These are phyloP conservation scores for Ophraella communa DNA, from an alignment of 2,888 invertebrate species.

Conservation along the genomic window DNA sequence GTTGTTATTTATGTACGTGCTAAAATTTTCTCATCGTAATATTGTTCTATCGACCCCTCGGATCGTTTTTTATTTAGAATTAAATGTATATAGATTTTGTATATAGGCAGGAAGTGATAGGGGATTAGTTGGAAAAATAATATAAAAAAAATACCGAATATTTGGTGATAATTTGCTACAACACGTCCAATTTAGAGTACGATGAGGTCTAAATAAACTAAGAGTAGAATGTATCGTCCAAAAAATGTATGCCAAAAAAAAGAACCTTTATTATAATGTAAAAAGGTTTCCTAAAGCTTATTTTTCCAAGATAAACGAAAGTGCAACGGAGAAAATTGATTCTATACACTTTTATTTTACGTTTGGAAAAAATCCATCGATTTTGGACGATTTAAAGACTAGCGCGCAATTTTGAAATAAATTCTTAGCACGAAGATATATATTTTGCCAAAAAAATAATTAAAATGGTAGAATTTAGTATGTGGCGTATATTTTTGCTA, in stretches of 20 bases:
- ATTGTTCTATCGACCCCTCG: conserved; percentile 7
- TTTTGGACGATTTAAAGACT: not conserved
- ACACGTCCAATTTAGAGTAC: conserved; percentile 23
- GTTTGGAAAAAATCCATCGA: conserved; percentile 1
- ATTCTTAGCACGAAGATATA: conserved; percentile 37
- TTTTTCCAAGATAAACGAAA: too few relatives aligned
- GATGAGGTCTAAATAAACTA: not conserved
- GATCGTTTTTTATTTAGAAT: conserved; percentile 19
- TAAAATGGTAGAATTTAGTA: conserved; percentile 39
- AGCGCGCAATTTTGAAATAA: conserved; percentile 18
- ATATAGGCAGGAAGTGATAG: conserved; percentile 30
- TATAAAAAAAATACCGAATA: conserved; percentile 8
- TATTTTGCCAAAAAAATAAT: conserved; percentile 47
- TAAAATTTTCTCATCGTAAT: not conserved
- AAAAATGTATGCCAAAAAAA: not conserved
- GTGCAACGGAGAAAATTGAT: too few relatives aligned
- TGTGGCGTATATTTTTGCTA: conserved; percentile 50
- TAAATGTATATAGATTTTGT: conserved; percentile 39
- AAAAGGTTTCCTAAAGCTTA: too few relatives aligned
- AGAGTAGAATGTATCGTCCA: not conserved
- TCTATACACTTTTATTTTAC: too few relatives aligned
- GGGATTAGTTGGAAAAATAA: too few relatives aligned
- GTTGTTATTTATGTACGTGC: not conserved
- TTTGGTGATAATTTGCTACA: conserved; percentile 9
- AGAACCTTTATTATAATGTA: too few relatives aligned